Conservation (phyloP, 2,113 vertebrate genomes). For the Blennius ocellaris region DNA sequence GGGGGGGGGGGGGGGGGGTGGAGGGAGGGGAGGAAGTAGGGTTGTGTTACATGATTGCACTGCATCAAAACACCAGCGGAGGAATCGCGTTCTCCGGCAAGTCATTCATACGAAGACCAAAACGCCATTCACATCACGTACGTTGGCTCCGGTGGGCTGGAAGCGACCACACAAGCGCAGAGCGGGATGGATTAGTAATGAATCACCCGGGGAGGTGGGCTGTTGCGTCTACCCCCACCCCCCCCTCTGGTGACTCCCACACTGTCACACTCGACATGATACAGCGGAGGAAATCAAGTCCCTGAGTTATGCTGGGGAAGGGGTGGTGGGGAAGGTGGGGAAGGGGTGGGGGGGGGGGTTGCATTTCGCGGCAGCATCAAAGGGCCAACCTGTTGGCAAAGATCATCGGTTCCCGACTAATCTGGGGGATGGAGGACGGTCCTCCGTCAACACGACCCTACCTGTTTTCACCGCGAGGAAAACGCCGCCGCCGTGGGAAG, state of each 20-base stretch:
- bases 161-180: conserved; percentile 76
- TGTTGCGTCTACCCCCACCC: conserved; percentile 80
- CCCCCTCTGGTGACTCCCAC: conserved; percentile 69
- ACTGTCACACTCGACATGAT: conserved; percentile 59
- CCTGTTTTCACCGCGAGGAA: conserved; percentile 56
- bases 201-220: conserved; percentile 76
- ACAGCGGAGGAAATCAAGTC: conserved; percentile 50
- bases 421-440: conserved; percentile 14
- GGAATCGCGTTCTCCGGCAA: conserved; percentile 64
- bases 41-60: conserved; percentile 45
- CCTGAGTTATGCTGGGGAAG: not conserved
- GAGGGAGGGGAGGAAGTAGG: too few species aligned
- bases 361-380: not conserved
- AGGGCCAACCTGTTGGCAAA: conserved; percentile 70
- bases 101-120: conserved; percentile 76
- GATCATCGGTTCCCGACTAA: conserved; percentile 11
- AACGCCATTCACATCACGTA: conserved; percentile 81
- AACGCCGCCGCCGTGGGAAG: conserved; percentile 58
- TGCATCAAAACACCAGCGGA: conserved; percentile 66
- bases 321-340: conserved; percentile 13
- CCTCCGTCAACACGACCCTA: conserved; percentile 49
- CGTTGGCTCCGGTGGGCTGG: conserved; percentile 70
- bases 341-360: conserved; percentile 6
- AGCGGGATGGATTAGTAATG: conserved; percentile 72
- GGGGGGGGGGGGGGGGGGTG: too few species aligned